Percentiles rank a stretch among this genome's conserved stretches.
Conservation (phyloP, 2,797 vertebrate species). For the Anguilla obscura region DNA sequence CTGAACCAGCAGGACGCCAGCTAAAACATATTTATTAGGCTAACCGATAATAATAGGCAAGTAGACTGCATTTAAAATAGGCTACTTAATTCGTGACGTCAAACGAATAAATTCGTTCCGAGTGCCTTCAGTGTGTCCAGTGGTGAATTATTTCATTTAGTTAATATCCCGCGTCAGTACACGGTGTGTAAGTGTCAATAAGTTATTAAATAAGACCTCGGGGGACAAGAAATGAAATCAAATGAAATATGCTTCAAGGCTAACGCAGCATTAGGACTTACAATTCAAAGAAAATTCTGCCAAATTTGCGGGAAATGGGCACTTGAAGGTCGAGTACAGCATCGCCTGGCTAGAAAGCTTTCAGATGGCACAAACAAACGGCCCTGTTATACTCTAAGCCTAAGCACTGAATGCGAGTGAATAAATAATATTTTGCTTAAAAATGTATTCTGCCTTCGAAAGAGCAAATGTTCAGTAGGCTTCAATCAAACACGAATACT, state of each 20-base stretch:
- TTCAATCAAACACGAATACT: not conserved
- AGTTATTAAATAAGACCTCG: not conserved
- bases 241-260: conserved; percentile 11
- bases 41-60: not conserved
- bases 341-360: not conserved
- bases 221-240: not conserved
- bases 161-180: not conserved
- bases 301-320: not conserved
- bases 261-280: not conserved
- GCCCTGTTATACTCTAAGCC: not conserved
- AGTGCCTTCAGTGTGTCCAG: not conserved
- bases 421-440: not conserved
- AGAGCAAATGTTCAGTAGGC: not conserved
- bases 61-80: not conserved
- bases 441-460: not conserved
- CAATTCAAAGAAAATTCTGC: not conserved
- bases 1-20: not conserved
- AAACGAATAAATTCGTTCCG: not conserved
- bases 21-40: not conserved
- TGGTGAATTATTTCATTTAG: not conserved
- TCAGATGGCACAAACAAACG: not conserved
- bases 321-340: not conserved
- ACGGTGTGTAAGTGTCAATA: not conserved
- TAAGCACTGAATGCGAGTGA: not conserved
- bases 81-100: not conserved